These are phyloP conservation scores for Drepana falcataria DNA, from an alignment of 2,888 invertebrate species.

Conservation along the genomic window DNA sequence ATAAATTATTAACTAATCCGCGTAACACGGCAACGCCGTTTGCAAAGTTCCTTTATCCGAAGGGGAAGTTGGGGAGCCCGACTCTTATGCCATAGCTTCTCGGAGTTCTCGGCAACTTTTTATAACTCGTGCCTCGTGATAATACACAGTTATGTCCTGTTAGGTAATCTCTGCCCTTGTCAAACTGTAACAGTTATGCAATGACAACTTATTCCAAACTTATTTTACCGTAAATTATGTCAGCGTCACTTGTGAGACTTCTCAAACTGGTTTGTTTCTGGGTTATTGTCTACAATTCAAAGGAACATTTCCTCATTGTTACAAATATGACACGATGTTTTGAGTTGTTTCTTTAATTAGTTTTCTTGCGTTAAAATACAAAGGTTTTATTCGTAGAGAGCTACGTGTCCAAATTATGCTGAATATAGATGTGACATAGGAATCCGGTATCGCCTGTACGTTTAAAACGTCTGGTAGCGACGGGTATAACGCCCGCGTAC, in stretches of 20 bases:
- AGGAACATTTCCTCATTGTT: background rate
- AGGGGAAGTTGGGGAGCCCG: slow-evolving; percentile 30
- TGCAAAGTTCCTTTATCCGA: slow-evolving; percentile 34
- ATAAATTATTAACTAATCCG: slow-evolving; percentile 61
- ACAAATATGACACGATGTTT: background rate
- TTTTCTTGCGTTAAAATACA: no score
- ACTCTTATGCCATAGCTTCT: slow-evolving; percentile 38
- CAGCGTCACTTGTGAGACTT: background rate
- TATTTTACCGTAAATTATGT: background rate
- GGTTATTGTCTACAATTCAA: background rate
- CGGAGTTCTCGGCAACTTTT: slow-evolving; percentile 36
- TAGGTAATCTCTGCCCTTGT: slow-evolving; percentile 25
- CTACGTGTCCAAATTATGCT: no score
- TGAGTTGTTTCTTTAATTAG: no score
- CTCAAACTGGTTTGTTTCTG: background rate
- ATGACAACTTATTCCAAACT: slow-evolving; percentile 4
- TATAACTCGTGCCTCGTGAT: slow-evolving; percentile 35
- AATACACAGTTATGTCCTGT: slow-evolving; percentile 32
- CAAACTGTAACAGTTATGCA: slow-evolving; percentile 11
- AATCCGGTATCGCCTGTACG: no score
- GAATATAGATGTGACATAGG: no score
- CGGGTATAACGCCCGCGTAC: background rate
- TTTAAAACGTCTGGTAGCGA: background rate
- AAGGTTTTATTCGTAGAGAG: no score
- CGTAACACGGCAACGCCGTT: slow-evolving; percentile 41